phyloP scores from a whole-genome alignment of 1,140 invertebrate species.

The Drosophila santomea region DNA sequence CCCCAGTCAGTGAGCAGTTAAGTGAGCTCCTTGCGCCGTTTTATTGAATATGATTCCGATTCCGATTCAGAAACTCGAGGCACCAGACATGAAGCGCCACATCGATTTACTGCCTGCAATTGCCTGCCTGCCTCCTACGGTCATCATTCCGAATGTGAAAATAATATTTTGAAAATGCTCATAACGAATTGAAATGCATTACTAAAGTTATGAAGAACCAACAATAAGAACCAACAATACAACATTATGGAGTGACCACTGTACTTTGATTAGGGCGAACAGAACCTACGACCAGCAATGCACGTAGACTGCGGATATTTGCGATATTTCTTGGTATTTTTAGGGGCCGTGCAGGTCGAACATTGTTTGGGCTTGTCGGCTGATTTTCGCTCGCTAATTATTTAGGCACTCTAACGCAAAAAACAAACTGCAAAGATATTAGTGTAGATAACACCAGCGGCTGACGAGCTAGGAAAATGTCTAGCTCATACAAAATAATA shows the following conservation, averaged over 20 bases:
- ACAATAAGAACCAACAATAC: too few relatives aligned
- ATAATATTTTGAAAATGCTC: too few relatives aligned
- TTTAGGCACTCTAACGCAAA: constrained; percentile 25
- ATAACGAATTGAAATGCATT: too few relatives aligned
- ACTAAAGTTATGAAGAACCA: too few relatives aligned
- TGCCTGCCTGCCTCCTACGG: background rate
- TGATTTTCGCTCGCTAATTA: constrained; percentile 29
- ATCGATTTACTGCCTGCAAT: constrained; percentile 14
- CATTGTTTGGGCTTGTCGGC: constrained; percentile 5
- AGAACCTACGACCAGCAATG: constrained; percentile 10
- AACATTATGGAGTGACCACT: background rate
- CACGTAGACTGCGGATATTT: constrained; percentile 25
- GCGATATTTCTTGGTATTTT: constrained; percentile 1
- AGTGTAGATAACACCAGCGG: constrained; percentile 16
- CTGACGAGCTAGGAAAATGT: background rate
- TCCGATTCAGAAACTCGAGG: constrained; percentile 10
- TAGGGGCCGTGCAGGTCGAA: background rate
- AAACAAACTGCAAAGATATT: constrained; percentile 15
- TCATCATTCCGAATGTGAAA: background rate
- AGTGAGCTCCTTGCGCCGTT: background rate
- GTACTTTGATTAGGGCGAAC: background rate
- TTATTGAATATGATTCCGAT: constrained; percentile 30
- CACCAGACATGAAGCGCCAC: constrained; percentile 16
- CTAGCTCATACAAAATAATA: background rate
- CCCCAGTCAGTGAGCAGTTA: background rate